These are phyloP conservation scores for Drosophila equinoxialis DNA, from an alignment of 1,140 invertebrate genomes.

Conservation along the genomic window DNA sequence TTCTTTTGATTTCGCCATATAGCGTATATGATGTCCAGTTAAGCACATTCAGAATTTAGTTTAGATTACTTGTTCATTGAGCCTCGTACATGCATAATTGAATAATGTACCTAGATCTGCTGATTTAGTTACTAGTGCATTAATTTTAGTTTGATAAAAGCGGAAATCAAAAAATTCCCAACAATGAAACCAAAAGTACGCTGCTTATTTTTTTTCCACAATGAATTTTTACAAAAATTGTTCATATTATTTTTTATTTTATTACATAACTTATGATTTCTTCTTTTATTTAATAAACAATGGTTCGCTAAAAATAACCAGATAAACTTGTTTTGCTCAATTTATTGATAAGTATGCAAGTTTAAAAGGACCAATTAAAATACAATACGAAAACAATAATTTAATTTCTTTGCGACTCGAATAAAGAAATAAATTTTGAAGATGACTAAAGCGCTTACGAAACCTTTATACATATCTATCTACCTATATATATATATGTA, in stretches of 20 bases:
- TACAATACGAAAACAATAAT: conserved; percentile 6
- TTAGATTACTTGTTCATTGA: too few species aligned
- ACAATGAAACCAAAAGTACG: too few species aligned
- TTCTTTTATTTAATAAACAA: conserved; percentile 73
- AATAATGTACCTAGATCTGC: too few species aligned
- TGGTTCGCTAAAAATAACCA: conserved; percentile 76
- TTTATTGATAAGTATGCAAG: conserved; percentile 49
- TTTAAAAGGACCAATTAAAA: conserved; percentile 22
- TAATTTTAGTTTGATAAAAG: too few species aligned
- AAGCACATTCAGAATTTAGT: too few species aligned
- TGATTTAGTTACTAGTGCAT: too few species aligned
- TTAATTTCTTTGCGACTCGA: not conserved
- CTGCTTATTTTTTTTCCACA: not conserved
- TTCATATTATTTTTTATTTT: conserved; percentile 41
- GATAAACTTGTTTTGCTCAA: conserved; percentile 56
- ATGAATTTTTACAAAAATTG: conserved; percentile 9
- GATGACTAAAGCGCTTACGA: conserved; percentile 16
- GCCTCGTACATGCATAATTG: too few species aligned
- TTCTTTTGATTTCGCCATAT: too few species aligned
- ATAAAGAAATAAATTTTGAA: conserved; percentile 7
- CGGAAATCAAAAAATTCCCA: too few species aligned
- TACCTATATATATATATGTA: conserved; percentile 5
- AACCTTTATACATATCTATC: conserved; percentile 3
- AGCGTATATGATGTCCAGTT: too few species aligned
- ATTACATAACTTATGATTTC: conserved; percentile 71